A percentile compares a stretch with the other conserved stretches of the same genome.
phyloP scores from a whole-genome alignment of 1,140 invertebrate species.

The Temnothorax curvispinosus region DNA sequence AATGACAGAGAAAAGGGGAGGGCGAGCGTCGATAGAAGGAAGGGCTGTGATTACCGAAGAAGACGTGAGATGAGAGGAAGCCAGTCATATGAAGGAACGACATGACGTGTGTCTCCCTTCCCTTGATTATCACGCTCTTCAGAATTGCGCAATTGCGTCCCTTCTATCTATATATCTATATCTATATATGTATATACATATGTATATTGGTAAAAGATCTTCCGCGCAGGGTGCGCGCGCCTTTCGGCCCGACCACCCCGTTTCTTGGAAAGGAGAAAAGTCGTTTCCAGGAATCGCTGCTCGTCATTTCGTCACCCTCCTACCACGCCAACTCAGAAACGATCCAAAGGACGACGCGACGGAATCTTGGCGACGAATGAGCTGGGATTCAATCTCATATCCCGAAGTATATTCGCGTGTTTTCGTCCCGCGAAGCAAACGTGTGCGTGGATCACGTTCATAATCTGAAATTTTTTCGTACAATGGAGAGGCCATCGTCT shows the following conservation, averaged over 20 bases:
- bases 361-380: background rate
- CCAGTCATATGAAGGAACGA: background rate
- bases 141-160: background rate
- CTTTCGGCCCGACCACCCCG: background rate
- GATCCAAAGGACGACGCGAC: constrained; percentile 34
- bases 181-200: background rate
- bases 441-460: background rate
- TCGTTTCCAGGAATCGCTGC: constrained; percentile 51
- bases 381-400: background rate
- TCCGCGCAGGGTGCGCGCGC: constrained; percentile 58
- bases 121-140: background rate
- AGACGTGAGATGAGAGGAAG: constrained; percentile 26
- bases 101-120: background rate
- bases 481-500: background rate
- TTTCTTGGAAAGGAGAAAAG: constrained; percentile 64
- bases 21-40: background rate
- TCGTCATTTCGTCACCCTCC: background rate
- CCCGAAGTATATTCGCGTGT: background rate
- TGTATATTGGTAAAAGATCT: background rate
- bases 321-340: background rate
- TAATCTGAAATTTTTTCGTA: background rate
- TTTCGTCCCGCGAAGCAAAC: background rate
- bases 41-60: background rate
- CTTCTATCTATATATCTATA: background rate
- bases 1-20: background rate